phyloP scores from a whole-genome alignment of 2,797 vertebrate genomes.

The Hyperoplus lanceolatus region DNA sequence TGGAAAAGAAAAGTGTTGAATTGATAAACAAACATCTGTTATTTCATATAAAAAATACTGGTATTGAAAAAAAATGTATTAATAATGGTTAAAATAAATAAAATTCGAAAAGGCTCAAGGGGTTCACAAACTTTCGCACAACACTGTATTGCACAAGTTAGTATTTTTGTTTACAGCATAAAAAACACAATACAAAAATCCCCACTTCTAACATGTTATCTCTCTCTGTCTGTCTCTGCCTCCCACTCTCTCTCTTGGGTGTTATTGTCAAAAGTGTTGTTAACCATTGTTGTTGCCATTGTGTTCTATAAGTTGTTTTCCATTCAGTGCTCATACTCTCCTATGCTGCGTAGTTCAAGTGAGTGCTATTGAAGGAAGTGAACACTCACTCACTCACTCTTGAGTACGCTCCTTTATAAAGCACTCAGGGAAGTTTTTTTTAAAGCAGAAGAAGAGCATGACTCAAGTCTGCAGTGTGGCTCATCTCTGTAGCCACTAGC shows the following conservation, averaged over 20 bases:
- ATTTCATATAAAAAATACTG: too few species aligned
- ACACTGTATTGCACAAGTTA: background rate
- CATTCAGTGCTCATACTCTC: constrained; percentile 37
- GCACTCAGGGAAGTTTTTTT: constrained; percentile 47
- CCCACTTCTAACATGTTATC: background rate
- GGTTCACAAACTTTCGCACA: too few species aligned
- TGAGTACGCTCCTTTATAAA: constrained; percentile 52
- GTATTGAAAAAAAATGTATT: too few species aligned
- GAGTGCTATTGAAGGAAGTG: constrained; percentile 74
- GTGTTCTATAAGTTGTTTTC: constrained; percentile 61
- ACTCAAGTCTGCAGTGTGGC: constrained; percentile 57
- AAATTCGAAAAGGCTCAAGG: too few species aligned
- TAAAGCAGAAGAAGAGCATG: constrained; percentile 57
- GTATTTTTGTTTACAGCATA: constrained; percentile 4
- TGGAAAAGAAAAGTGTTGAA: too few species aligned
- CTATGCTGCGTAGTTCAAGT: constrained; percentile 63
- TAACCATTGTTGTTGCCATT: constrained; percentile 61
- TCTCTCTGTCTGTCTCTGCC: constrained; percentile 2
- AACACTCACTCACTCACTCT: constrained; percentile 38
- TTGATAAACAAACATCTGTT: too few species aligned
- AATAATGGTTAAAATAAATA: too few species aligned
- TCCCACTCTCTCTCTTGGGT: constrained; percentile 34
- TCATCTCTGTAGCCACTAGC: constrained; percentile 37
- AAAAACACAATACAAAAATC: constrained; percentile 15
- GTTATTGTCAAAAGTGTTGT: constrained; percentile 55